Conservation (phyloP, 2,797 vertebrate species). For the Nasua narica region DNA sequence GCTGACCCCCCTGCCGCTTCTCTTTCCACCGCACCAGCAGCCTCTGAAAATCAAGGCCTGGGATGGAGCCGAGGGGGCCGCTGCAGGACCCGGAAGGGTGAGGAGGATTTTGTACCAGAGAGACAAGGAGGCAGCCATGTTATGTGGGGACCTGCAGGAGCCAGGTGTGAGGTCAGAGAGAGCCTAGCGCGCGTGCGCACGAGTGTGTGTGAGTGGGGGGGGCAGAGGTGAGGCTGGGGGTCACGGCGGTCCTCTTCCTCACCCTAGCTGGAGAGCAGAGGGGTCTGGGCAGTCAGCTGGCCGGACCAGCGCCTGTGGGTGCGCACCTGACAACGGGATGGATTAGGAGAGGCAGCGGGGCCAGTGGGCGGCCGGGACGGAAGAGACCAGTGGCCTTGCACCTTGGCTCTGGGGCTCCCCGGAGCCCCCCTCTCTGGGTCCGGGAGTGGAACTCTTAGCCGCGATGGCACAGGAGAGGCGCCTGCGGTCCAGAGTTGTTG, state of each 20-base stretch:
- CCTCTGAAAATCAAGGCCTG: too few relatives aligned
- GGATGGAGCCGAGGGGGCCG: not conserved
- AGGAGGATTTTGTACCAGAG: not conserved
- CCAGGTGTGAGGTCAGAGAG: not conserved
- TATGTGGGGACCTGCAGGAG: not conserved
- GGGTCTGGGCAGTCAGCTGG: not conserved
- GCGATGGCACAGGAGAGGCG: not conserved
- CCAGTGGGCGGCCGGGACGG: not conserved
- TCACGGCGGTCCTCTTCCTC: too few relatives aligned
- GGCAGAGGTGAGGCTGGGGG: not conserved
- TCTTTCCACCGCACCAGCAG: not conserved
- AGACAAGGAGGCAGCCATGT: fast-evolving
- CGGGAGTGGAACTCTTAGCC: not conserved
- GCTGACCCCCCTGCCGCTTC: not conserved
- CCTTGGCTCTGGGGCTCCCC: not conserved
- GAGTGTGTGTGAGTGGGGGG: not conserved
- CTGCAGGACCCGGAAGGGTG: not conserved
- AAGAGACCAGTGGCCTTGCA: not conserved
- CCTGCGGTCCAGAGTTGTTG: not conserved
- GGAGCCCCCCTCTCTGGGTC: not conserved
- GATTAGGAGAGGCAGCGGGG: not conserved
- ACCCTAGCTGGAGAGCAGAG: not conserved
- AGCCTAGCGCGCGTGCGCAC: fast-evolving
- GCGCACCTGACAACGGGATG: not conserved
- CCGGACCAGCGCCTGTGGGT: not conserved